These are phyloP conservation scores for Gobio occitaniae DNA, from an alignment of 2,797 vertebrate species.

Conservation along the genomic window DNA sequence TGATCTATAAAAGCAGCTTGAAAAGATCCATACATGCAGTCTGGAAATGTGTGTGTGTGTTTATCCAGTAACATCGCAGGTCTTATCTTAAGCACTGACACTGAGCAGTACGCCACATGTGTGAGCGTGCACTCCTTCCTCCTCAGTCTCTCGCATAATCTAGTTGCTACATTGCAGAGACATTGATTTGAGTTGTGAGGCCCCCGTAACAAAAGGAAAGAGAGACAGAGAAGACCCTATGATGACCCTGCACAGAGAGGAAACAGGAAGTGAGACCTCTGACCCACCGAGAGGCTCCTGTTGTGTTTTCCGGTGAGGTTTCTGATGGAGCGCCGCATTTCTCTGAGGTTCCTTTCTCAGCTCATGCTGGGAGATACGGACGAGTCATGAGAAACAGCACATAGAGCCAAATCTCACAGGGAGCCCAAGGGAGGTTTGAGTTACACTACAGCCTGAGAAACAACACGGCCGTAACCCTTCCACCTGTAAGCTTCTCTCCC, in stretches of 20 bases:
- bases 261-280: conserved; percentile 83
- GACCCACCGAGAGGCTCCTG: conserved; percentile 67
- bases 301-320: conserved; percentile 57
- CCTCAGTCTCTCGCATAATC: conserved; percentile 26
- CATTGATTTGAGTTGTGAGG: conserved; percentile 37
- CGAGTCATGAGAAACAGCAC: conserved; percentile 51
- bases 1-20: conserved; percentile 8
- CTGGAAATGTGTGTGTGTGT: background rate
- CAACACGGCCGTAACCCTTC: conserved; percentile 43
- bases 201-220: conserved; percentile 73
- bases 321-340: conserved; percentile 40
- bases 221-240: conserved; percentile 77
- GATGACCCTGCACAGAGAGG: conserved; percentile 79
- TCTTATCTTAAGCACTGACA: conserved; percentile 28
- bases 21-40: background rate
- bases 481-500: conserved; percentile 55
- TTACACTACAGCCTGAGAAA: conserved; percentile 66
- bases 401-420: conserved; percentile 46
- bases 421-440: conserved; percentile 60
- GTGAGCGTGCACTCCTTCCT: conserved; percentile 50
- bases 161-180: conserved; percentile 11
- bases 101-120: conserved; percentile 19
- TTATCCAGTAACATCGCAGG: conserved; percentile 1
- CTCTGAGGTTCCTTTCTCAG: conserved; percentile 3
- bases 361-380: conserved; percentile 32